Base-by-base conservation (phyloP, 64 coral and sea anemone species). In the Platygyra sinensis region DNA sequence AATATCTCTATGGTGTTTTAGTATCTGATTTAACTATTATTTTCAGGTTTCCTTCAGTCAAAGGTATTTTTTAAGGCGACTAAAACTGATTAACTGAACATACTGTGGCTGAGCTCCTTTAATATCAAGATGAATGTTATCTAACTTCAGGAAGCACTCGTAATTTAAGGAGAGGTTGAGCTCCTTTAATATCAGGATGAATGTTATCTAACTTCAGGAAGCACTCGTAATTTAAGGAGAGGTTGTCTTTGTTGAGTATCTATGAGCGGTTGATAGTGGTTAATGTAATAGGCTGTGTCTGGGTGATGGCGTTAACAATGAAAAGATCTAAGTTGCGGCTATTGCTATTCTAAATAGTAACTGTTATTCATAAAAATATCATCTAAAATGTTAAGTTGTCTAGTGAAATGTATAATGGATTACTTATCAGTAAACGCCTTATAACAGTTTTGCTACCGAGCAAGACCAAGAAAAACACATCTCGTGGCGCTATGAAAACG, bases 301-400 rank as follows among this genome's bases (percentile, higher is more conserved):
- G 81, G 81, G 81, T 67, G 81, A 72, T 85, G 33, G 39, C 36
- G 60, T 85, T 72, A 32, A 22, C 14, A 81, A 81, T 62, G 30
- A 63, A 10, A 60, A 81, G 15, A 62, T 63, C 30, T 25, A 63
- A 72, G 3, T 65, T 64, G 81, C 33, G 32, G 42, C 81, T 67
- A 85, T n/a, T 71, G 33, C 63, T 85, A 85, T 85, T 85, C 62
- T 85, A 85, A 69, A 71, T 85, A 85, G 81, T 85, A 71, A 80
- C 29, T 61, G 54, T 32, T 61, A 85, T 85, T 85, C 81, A 85
- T 85, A 85, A 85, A 85, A 85, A 85, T 85, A 85, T 85, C 81
- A 85, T 85, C 81, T 85, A 85, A 85, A 85, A 71, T 85, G 81
- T 72, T 85, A 50, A 72, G 62, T 85, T 49, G 63, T 71, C 81